Conservation (phyloP, 2,888 invertebrate genomes). For the Adineta ricciae region DNA sequence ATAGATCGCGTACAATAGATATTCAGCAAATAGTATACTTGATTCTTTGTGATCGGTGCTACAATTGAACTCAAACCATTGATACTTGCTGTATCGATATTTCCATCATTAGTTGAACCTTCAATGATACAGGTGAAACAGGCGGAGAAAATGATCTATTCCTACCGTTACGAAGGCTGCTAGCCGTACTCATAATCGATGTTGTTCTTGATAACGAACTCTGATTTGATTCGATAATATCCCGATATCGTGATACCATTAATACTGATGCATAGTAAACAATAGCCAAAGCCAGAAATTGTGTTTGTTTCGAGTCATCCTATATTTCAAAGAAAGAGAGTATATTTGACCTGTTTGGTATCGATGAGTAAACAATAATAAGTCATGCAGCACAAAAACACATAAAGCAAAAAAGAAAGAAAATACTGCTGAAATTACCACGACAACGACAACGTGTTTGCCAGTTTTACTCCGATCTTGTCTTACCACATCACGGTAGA, state of each 20-base stretch:
- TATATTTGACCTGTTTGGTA: no score
- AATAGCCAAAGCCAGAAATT: constrained; percentile 96
- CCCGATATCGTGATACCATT: constrained; percentile 99
- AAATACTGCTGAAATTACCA: constrained; percentile 29
- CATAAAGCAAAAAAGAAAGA: constrained; percentile 30
- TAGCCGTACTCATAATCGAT: background rate
- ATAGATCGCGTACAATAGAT: no score
- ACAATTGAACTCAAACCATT: background rate
- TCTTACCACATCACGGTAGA: constrained; percentile 96
- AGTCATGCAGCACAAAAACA: constrained; percentile 31
- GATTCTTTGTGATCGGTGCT: background rate
- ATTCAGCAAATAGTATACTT: background rate
- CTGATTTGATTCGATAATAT: constrained; percentile 79
- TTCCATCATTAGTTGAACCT: background rate
- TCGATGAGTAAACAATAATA: background rate
- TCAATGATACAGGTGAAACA: background rate
- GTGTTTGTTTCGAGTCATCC: constrained; percentile 99
- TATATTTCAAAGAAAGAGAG: constrained; percentile 46
- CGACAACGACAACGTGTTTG: constrained; percentile 26
- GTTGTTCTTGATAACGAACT: background rate
- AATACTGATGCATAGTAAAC: constrained; percentile 98
- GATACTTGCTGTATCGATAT: background rate
- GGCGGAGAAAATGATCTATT: no score
- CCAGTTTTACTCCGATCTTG: constrained; percentile 29
- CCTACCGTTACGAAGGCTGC: background rate